phyloP scores from a whole-genome alignment of 2,888 invertebrate species.

The Aelia acuminata region DNA sequence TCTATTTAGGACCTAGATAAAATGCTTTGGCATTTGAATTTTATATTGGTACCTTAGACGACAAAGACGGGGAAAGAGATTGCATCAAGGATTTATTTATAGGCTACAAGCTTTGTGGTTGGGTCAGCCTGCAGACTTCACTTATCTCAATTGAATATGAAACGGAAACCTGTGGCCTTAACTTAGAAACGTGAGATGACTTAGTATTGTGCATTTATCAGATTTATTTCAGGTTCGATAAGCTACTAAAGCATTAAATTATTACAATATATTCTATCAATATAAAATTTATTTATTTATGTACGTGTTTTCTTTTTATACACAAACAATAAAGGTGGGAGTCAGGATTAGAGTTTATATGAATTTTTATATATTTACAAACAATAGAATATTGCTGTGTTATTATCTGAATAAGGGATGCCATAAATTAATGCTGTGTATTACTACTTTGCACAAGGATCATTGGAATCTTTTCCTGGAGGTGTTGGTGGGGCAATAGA shows the following conservation, averaged over 20 bases:
- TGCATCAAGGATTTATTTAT: not conserved
- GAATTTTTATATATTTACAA: no score
- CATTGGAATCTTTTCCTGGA: no score
- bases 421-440: no score
- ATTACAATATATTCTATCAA: no score
- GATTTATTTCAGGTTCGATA: not conserved
- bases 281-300: no score
- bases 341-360: no score
- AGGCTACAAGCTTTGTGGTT: not conserved
- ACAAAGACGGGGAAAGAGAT: not conserved
- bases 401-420: no score
- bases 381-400: no score
- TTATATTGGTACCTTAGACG: not conserved
- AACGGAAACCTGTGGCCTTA: constrained; percentile 10
- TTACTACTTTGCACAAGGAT: no score
- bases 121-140: not conserved
- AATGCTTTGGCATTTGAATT: not conserved
- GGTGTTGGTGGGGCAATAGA: no score
- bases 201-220: not conserved
- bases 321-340: no score
- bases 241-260: not conserved
- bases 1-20: not conserved
- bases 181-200: not conserved
- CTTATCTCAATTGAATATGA: constrained; percentile 16
- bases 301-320: no score